Conservation (phyloP, 2,888 invertebrate genomes). For the Tanytarsus gracilentus region DNA sequence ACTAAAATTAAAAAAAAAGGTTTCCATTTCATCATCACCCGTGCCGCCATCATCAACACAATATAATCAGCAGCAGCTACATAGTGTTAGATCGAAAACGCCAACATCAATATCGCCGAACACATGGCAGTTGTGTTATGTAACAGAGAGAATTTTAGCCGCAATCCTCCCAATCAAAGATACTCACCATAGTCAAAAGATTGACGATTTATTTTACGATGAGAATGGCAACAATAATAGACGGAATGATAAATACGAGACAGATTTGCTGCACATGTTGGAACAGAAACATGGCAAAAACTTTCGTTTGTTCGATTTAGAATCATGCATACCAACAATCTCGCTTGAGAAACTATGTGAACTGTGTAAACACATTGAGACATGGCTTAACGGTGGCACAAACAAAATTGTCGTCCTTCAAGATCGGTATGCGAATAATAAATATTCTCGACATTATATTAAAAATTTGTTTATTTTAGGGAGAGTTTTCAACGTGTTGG, state of each 20-base stretch:
- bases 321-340: slow-evolving; percentile 35
- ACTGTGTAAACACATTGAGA: slow-evolving; percentile 87
- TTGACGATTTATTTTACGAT: slow-evolving; percentile 23
- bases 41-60: not conserved
- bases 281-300: slow-evolving; percentile 36
- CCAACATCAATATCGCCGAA: slow-evolving; percentile 27
- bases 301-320: slow-evolving; percentile 35
- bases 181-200: not conserved
- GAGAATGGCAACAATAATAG: slow-evolving; percentile 19
- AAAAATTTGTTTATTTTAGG: slow-evolving; percentile 44
- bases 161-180: slow-evolving; percentile 33
- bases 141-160: slow-evolving; percentile 35
- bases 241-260: slow-evolving; percentile 33
- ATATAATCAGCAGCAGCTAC: slow-evolving; percentile 11
- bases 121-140: slow-evolving; percentile 34
- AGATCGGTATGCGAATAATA: slow-evolving; percentile 54
- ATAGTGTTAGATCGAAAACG: slow-evolving; percentile 14
- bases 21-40: not conserved
- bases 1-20: not conserved
- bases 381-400: slow-evolving; percentile 76
- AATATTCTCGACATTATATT: not conserved
- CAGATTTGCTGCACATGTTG: slow-evolving; percentile 35
- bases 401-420: slow-evolving; percentile 81
- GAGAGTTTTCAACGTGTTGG: slow-evolving; percentile 79
- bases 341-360: slow-evolving; percentile 83